A percentile compares a stretch with the other conserved stretches of the same genome.
Conservation (phyloP, 2,888 invertebrate species). For the Phyto melanocephala region DNA sequence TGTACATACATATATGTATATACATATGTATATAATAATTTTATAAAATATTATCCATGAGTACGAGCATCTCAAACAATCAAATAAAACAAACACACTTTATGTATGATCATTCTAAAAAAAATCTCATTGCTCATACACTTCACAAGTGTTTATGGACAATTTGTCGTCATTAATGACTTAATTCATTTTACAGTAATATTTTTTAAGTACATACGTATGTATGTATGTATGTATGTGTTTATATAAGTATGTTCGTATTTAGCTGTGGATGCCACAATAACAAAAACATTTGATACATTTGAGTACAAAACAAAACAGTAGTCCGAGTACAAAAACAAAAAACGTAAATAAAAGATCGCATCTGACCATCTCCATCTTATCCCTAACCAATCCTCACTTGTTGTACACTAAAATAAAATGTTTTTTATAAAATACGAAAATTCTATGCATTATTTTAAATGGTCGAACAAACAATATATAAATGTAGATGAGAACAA, state of each 20-base stretch:
- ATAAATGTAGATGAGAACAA: slow-evolving; percentile 56
- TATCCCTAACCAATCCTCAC: slow-evolving; percentile 51
- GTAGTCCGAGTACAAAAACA: slow-evolving; percentile 39
- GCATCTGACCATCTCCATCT: slow-evolving; percentile 49
- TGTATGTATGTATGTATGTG: too few relatives aligned
- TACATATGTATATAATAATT: neutral
- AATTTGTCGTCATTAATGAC: slow-evolving; percentile 79
- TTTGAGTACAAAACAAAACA: slow-evolving; percentile 52
- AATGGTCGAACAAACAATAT: slow-evolving; percentile 40
- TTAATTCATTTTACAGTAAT: slow-evolving; percentile 78
- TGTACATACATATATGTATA: neutral
- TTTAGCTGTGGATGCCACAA: slow-evolving; percentile 55
- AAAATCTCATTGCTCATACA: slow-evolving; percentile 21
- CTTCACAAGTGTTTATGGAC: slow-evolving; percentile 73
- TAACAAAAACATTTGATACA: slow-evolving; percentile 55
- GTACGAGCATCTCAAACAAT: neutral
- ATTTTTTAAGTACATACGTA: slow-evolving; percentile 34
- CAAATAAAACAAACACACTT: neutral
- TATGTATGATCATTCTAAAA: slow-evolving; percentile 30
- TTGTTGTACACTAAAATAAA: slow-evolving; percentile 28
- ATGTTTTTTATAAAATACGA: slow-evolving; percentile 43
- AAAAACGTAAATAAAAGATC: slow-evolving; percentile 29
- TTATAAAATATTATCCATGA: neutral
- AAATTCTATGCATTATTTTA: slow-evolving; percentile 12
- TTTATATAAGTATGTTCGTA: too few relatives aligned